A percentile compares a stretch with the other conserved stretches of the same genome.
Evolutionary conservation across 1,140 invertebrate genomes (phyloP).

Genomic region (Anastrepha ludens): DNA sequence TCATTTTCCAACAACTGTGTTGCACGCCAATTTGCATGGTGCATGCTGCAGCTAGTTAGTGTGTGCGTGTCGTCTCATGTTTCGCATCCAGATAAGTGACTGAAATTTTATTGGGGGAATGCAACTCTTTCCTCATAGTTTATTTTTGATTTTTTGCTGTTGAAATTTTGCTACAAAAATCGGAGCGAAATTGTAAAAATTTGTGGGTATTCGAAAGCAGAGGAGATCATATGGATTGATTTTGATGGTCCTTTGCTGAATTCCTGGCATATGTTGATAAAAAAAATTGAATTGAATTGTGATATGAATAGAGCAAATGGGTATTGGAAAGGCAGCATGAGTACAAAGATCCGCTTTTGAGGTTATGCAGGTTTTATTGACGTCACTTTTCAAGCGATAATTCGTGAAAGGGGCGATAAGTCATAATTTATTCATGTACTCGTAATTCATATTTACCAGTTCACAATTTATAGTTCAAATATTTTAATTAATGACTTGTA

Average conservation of each 20-base stretch:
- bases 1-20: conserved; percentile 18
- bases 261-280: neutral
- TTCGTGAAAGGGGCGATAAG: too few species aligned
- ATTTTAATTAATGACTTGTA: too few species aligned
- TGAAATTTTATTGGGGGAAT: neutral
- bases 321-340: too few species aligned
- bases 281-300: neutral
- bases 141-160: neutral
- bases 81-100: neutral
- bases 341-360: too few species aligned
- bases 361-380: too few species aligned
- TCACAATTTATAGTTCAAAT: too few species aligned
- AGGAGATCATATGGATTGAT: neutral
- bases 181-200: conserved; percentile 17
- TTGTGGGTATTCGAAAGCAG: neutral
- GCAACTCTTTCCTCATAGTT: neutral
- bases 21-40: conserved; percentile 29
- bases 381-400: too few species aligned
- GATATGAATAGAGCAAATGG: neutral
- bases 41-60: neutral
- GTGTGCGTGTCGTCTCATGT: neutral
- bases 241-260: neutral
- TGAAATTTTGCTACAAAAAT: conserved; percentile 32
- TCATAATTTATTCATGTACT: too few species aligned
- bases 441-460: too few species aligned